Conservation (phyloP, 2,888 invertebrate genomes). For the Torymus tubicola region DNA sequence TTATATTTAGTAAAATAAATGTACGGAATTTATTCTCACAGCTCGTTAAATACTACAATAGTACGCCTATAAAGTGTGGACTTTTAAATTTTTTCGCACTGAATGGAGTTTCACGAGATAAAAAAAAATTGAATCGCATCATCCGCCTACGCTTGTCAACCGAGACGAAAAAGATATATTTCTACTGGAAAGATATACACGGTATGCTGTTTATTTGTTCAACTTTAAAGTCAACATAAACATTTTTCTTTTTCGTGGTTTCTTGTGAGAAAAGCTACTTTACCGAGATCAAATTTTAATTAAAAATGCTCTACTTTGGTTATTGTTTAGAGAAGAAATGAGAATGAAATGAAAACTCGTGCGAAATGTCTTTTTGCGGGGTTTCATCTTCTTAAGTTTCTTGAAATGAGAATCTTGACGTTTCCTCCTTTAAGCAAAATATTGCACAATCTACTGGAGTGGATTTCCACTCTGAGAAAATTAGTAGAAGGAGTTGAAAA, state of each 20-base stretch:
- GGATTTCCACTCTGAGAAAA: slow-evolving; percentile 11
- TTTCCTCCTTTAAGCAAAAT: slow-evolving; percentile 18
- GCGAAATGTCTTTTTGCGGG: slow-evolving; percentile 3
- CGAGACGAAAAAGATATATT: background rate
- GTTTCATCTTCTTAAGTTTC: slow-evolving; percentile 6
- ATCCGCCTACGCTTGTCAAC: background rate
- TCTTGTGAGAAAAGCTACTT: too few relatives aligned
- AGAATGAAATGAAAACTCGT: background rate
- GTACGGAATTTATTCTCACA: too few relatives aligned
- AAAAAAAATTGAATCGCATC: slow-evolving; percentile 19
- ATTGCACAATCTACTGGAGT: slow-evolving; percentile 4
- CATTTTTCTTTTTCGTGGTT: too few relatives aligned
- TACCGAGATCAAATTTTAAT: too few relatives aligned
- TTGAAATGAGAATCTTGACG: slow-evolving; percentile 20
- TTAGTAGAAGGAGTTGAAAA: background rate
- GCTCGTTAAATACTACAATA: too few relatives aligned
- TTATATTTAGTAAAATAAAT: too few relatives aligned
- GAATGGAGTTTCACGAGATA: background rate
- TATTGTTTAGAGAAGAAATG: background rate
- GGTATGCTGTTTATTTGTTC: background rate
- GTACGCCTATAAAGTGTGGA: too few relatives aligned
- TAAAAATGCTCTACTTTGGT: background rate
- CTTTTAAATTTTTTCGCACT: background rate
- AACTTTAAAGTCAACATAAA: background rate
- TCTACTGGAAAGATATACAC: too few relatives aligned